Percentiles rank a stretch among this genome's conserved stretches.
Evolutionary conservation across 2,888 invertebrate species (phyloP).

Genomic region (Hetaerina titia): DNA sequence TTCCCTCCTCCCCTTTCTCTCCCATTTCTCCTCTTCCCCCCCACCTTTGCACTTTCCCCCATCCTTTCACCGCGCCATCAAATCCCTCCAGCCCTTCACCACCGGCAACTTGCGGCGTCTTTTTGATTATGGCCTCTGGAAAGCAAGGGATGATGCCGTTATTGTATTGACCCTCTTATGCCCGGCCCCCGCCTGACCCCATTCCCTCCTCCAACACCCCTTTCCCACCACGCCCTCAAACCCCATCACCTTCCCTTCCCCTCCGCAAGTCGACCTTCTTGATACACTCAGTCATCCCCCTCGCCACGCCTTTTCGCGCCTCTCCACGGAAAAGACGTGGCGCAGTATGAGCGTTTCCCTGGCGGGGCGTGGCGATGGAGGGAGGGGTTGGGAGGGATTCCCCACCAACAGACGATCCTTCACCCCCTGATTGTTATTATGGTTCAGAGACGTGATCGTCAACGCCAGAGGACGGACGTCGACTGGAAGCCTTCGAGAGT

Average conservation of each 20-base stretch:
- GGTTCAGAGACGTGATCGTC: no score
- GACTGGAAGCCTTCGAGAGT: no score
- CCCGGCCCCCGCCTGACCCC: neutral
- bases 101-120: neutral
- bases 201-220: neutral
- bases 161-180: neutral
- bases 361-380: neutral
- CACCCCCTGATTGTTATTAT: no score
- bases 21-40: no score
- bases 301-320: neutral
- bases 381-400: neutral
- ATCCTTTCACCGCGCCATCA: neutral
- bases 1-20: no score
- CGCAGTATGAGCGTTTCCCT: neutral
- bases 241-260: neutral
- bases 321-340: neutral
- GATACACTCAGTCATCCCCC: neutral
- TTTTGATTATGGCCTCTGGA: conserved; percentile 46
- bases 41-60: no score
- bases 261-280: neutral
- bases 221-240: no score
- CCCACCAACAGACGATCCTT: no score
- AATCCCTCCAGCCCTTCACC: neutral
- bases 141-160: neutral
- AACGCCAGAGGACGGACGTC: no score